Evolutionary conservation across 2,113 vertebrate genomes (phyloP), one percentile per base, ranked within the genome.

Genomic region (Apeltes quadracus): DNA sequence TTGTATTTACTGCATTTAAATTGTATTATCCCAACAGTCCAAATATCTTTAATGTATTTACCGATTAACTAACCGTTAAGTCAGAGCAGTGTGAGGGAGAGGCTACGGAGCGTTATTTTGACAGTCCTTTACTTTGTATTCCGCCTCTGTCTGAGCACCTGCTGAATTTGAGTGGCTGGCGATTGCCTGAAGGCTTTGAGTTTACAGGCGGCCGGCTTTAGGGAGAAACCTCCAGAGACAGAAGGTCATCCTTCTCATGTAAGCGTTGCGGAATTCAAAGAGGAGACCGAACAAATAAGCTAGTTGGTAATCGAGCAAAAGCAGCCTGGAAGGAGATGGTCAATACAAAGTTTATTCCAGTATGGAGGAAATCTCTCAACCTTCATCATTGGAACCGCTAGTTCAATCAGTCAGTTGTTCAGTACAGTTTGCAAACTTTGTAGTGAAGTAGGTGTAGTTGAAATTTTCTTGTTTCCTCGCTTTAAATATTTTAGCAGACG

Each of bases 261-360:
- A 55, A 84, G 86, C 64, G 64, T 68, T 82, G 56, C 68, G 54
- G 43, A 71, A 56, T 84, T 88, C 79, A 81, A 81, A 84, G 61
- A 75, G 58, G 8, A 14, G 3, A 20, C 1, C 11, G 22, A 36
- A 23, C 83, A 59, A 32, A 63, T 56, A 82, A 78, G 20, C 64
- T 88, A 89, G 88, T 89, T 90, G 85, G 81, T 84, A 87, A 88
- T 88, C 88, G 76, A 87, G 81, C 80, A 75, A 56, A 69, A 43
- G 41, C 62, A 63, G 54, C 43, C 55, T 67, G 67, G 64, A 83
- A 75, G 54, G 46, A 57, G 78, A 64, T 43, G 61, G 72, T 80
- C 82, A 83, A 71, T 84, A 84, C 75, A 29, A 71, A 77, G 64
- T 75, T 29, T 51, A 55, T 84, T 75, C 32, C 56, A 69, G 44